Conservation (phyloP, 2,113 vertebrate species). For the Vidua chalybeata region DNA sequence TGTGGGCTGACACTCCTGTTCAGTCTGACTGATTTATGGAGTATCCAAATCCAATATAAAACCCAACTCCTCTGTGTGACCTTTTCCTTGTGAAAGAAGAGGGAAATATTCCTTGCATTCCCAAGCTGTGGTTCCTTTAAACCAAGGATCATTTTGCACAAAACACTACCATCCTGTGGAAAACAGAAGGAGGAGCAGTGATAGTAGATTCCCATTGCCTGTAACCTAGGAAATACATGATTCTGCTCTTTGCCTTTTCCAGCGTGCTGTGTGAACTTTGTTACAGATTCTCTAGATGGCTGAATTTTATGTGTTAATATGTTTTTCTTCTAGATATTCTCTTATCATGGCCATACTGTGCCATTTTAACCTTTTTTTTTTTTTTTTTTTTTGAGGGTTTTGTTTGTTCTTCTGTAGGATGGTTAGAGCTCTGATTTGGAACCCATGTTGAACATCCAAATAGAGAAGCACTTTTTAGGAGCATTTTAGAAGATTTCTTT, state of each 20-base stretch:
- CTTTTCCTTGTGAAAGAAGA: neutral
- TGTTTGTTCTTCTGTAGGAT: neutral
- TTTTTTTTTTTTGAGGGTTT: too few species aligned
- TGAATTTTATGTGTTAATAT: neutral
- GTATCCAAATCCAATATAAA: neutral
- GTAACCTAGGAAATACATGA: neutral
- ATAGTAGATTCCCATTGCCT: neutral
- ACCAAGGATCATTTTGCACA: conserved; percentile 8
- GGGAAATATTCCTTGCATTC: neutral
- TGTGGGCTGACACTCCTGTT: neutral
- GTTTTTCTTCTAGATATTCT: neutral
- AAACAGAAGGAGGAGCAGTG: neutral
- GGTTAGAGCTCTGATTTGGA: neutral
- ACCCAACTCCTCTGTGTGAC: neutral
- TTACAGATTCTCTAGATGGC: neutral
- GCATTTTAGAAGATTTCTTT: neutral
- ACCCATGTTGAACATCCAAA: neutral
- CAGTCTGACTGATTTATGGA: neutral
- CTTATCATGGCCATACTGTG: neutral
- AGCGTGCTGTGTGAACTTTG: neutral
- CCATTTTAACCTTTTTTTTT: neutral
- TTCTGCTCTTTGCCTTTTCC: neutral
- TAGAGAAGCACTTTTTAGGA: neutral
- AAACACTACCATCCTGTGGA: conserved; percentile 37
- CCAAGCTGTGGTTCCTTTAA: neutral